phyloP scores from a whole-genome alignment of 92 coral and sea anemone genomes.

The Porites lobata region DNA sequence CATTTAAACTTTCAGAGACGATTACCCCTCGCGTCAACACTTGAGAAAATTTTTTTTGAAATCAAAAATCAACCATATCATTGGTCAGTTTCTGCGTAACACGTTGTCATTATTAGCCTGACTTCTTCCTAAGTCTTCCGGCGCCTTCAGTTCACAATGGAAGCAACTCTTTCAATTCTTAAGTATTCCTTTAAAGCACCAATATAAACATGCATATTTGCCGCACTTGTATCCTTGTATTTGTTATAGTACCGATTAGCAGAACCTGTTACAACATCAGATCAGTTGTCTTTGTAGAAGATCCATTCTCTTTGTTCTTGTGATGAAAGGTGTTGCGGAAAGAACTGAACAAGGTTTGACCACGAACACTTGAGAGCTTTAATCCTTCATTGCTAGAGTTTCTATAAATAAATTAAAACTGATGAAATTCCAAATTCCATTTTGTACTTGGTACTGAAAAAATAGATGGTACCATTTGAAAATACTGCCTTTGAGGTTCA shows the following conservation, averaged over 20 bases:
- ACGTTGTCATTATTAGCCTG: not conserved
- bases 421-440: no score
- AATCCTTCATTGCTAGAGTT: no score
- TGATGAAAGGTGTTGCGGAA: not conserved
- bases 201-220: slow-evolving; percentile 6
- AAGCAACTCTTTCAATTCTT: not conserved
- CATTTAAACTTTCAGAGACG: not conserved
- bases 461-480: no score
- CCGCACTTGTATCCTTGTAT: not conserved
- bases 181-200: not conserved
- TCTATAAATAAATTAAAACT: no score
- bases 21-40: slow-evolving; percentile 1
- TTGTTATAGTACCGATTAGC: not conserved
- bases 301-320: not conserved
- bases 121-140: not conserved
- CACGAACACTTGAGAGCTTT: no score
- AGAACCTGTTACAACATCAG: not conserved
- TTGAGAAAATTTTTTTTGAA: slow-evolving; percentile 8
- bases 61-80: not conserved
- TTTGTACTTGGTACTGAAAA: no score
- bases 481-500: no score
- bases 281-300: not conserved
- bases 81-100: slow-evolving; percentile 6
- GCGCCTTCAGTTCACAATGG: not conserved
- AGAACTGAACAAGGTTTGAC: no score